Evolutionary conservation across 2,797 vertebrate species (phyloP), one percentile per base, ranked within the genome.

Genomic region (Sebastes aleutianus): DNA sequence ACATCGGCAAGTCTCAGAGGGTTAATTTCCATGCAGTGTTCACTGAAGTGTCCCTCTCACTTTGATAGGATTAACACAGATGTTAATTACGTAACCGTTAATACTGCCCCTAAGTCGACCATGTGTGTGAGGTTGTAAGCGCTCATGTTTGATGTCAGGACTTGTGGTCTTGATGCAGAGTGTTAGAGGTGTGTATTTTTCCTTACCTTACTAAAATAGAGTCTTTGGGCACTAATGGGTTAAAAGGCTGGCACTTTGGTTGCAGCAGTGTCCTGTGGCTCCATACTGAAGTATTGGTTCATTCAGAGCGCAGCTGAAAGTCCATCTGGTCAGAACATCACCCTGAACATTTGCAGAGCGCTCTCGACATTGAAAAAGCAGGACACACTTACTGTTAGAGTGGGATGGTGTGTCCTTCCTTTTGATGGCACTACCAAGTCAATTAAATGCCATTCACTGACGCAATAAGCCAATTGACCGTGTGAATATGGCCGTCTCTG

Each of bases 61-160:
- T 85, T 85, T 88, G 80, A 90, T 88, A 62, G 82, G 89, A 94
- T 92, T 93, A 91, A 85, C 66, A 81, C 29, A 79, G 56, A 71
- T 88, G 81, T 78, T 88, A 89, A 89, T 90, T 91, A 84, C 89
- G 89, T 86, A 85, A 74, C 63, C 74, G 74, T 83, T 86, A 77
- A 73, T 63, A 54, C 67, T 58, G 78, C 53, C 70, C 27, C 47
- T 10, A 57, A 85, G 31, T 85, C 20, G 29, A 56, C 65, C 14
- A 2, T 56, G 75, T 59, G 54, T 68, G 65, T 50, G 78, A 61
- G 76, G 62, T 80, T 79, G 16, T 62, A 81, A 74, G 73, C 54
- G 80, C 73, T 70, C 24, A 6, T 70, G 71, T 86, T 73, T 79
- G 82, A 83, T 74, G 76, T 80, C 63, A 36, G 53, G 64, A 59